Evolutionary conservation across 2,797 vertebrate genomes (phyloP), one percentile per base, ranked within the genome.

Genomic region (Karalla daura): DNA sequence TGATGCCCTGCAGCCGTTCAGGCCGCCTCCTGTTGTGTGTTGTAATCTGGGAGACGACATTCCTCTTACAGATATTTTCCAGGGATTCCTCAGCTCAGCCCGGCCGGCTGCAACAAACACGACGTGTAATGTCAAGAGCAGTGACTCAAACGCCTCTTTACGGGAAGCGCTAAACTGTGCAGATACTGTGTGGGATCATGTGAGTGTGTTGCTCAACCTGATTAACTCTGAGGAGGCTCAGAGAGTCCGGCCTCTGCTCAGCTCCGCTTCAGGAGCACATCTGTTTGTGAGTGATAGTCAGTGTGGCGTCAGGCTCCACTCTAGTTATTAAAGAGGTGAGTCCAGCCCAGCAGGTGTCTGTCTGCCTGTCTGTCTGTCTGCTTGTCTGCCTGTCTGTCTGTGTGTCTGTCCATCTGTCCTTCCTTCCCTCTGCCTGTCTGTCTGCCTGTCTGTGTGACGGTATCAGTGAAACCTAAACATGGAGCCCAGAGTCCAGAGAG

Each of bases 271-370:
- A 17, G 37, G 30, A 0, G 63, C 70, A 85, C 85, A 84, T 78
- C 85, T 81, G 86, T 78, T 72, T 66, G 70, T 60, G 64, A 60
- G 37, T 43, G 69, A 64, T 20, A 35, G 80, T 80, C 74, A 33
- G 27, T 30, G 44, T 55, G 54, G 43, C 73, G 69, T 75, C 39
- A 20, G 71, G 47, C 64, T 15, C 24, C 25, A 69, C 41, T 45
- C 36, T 3, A 13, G 28, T 78, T 60, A 78, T 87, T 84, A 73
- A 80, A 32, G 43, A 70, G 55, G 53, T 74, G 79, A 83, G 63
- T 65, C 49, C 56, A 70, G 15, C 24, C 43, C 9, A 46, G 52
- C 47, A 47, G 8, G 35, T 27, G 32, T 39, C 59, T 53, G 74
- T 74, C 25, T 40, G 28, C 35, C 25, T 53, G 64, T n/a, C n/a